Evolutionary conservation across 2,797 vertebrate genomes (phyloP), one percentile per base, ranked within the genome.

Genomic region (Monodelphis domestica): DNA sequence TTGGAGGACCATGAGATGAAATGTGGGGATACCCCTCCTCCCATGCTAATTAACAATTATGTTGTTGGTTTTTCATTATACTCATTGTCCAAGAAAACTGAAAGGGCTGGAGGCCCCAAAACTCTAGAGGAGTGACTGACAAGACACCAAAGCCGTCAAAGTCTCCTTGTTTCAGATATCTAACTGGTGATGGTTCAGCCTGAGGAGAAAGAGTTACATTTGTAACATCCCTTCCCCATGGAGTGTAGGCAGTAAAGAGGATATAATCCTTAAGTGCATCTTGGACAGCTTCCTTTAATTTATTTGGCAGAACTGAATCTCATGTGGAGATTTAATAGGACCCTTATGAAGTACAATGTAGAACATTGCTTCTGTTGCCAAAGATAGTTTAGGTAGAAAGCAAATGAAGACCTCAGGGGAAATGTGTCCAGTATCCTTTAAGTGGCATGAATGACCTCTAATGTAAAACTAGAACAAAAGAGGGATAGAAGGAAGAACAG

Each of bases 261-360:
- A 93, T 12, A 51, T 50, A 90, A 96, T 89, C 84, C 30, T 84
- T 78, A 54, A 89, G 15, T 0, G 63, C 87, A 90, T 93, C 55
- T 89, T 94, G 28, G 84, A 87, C 56, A 89, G 59, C 21, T 50
- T 52, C 53, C 88, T 17, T 54, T 92, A 89, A 94, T 95, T 93
- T 95, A 93, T 84, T 63, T 38, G 54, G 70, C 89, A 96, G 87
- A 87, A 84, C 55, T 94, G 88, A 90, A 87, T 95, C 92, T 92
- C 54, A 51, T 33, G 45, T 17, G 56, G 94, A 91, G 53, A 50
- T 91, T 92, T 93, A 91, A 89, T 53, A 51, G 93, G 94, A 95
- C 7, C 9, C 54, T 53, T 53, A 33, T 5, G 2, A 9, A 30
- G 29, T 51, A 28, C 24, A 89, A 89, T 29, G 1, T 87, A n/a